Base-by-base conservation (phyloP, 2,888 invertebrate species). In the Campaea margaritaria region DNA sequence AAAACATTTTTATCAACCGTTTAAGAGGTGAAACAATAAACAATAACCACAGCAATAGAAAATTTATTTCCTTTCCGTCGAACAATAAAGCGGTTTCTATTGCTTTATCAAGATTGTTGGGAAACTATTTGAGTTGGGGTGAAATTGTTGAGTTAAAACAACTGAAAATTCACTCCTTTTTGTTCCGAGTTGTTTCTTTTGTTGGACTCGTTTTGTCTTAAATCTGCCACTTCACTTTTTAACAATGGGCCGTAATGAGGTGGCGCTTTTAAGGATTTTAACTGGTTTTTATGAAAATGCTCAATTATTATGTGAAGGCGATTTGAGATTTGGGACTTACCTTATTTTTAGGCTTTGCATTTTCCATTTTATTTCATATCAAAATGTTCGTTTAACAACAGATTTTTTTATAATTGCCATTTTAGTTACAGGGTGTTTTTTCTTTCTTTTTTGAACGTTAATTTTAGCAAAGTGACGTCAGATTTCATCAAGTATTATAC, bases 21-120 rank as follows among this genome's bases (percentile, higher is more conserved):
- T 49, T 53, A 43, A 42, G 48, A 50, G 48, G 42, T 52, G 21
- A 45, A 57, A 57, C 61, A 55, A 58, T 61, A 50, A 66, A 54
- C 55, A 56, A 57, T 56, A 56, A 58, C 43, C 53, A 46, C 45
- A 57, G 59, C 67, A 66, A 67, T 68, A 59, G 14, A 44, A 57
- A 50, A 57, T 58, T 54, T 58, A 54, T 63, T 72, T 65, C 55
- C 65, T 57, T 45, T 62, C 55, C 54, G 57, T 64, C 36, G 48
- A 45, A 46, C 31, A 65, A 43, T 58, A 60, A 60, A 70, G 41
- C 62, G 36, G 49, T 53, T 31, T 68, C 65, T 58, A 70, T 76
- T 65, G 72, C 65, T 67, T 71, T 64, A 76, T 74, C 65, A 72
- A 76, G 76, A 76, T 76, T 71, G 75, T 73, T 75, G 45, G 44